Evolutionary conservation across 23 tunicate genomes (phyloP), one percentile per base, ranked within the genome.

Genomic region (Styela clava): DNA sequence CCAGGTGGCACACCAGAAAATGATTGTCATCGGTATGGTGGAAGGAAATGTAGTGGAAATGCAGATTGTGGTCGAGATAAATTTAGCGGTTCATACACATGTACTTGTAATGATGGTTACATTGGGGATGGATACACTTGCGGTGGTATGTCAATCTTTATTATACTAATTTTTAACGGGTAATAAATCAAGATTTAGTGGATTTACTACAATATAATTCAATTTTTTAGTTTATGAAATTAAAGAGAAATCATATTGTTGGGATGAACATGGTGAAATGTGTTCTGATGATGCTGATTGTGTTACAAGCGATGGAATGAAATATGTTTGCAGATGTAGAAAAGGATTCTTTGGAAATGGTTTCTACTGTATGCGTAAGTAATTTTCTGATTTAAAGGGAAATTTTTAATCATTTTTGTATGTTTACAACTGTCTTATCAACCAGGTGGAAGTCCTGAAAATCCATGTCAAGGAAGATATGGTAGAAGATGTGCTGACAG

Each of bases 311-410:
- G 23, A 52, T 1, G n/a, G 62, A 33, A 56, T 22, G n/a, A 76
- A 2, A 36, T 25, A 7, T 16, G 27, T 24, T 9, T 76, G 81
- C 81, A 76, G 31, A 27, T 76, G 81, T 28, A 36, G 81, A 33
- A 25, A 36, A n/a, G 81, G 64, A 76, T 76, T 33, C 31, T 22
- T 27, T 26, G 81, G 81, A 36, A 76, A 37, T 52, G 81, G 81
- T 18, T 76, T 36, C 64, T n/a, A 76, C 22, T 76, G 81, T 35
- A 71, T 71, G 35, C 5, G 77, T 71, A 34, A 71, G 77, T 26
- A 44, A 44, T 5, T 5, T 44, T 5, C 7, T 44, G 12, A 44
- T 44, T 44, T 12, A 7, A 44, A 5, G 12, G 9, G 9, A 44
- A 44, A 44, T 44, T 5, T 44, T 44, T 44, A 7, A 44, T 5